Percentiles rank a stretch among this genome's conserved stretches.
Conservation (phyloP, 2,888 invertebrate genomes). For the Platypus cylindrus region DNA sequence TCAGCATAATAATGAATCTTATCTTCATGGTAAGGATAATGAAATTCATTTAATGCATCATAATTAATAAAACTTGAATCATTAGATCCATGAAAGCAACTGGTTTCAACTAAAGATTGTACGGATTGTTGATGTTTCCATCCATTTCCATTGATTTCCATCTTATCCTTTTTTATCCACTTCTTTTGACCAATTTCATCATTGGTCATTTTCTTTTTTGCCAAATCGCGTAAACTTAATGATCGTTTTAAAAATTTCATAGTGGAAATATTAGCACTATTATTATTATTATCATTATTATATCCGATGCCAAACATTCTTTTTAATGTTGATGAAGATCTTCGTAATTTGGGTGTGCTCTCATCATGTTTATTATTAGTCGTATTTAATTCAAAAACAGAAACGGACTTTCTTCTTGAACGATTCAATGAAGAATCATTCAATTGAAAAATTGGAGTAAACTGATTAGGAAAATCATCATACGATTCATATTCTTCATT, state of each 20-base stretch:
- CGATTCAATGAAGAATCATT: slow-evolving; percentile 16
- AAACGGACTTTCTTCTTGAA: slow-evolving; percentile 23
- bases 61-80: slow-evolving; percentile 44
- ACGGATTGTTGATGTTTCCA: slow-evolving; percentile 40
- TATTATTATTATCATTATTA: no score
- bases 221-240: slow-evolving; percentile 29
- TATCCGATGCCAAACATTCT: slow-evolving; percentile 25
- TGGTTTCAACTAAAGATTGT: slow-evolving; percentile 41
- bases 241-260: slow-evolving; percentile 27
- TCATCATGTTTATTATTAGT: slow-evolving; percentile 6
- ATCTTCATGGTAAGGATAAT: no score
- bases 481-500: slow-evolving; percentile 21
- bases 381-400: slow-evolving; percentile 23
- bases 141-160: no score
- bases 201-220: slow-evolving; percentile 21
- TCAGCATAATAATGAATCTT: no score
- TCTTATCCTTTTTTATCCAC: slow-evolving; percentile 28
- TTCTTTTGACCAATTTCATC: no score
- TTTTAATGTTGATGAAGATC: slow-evolving; percentile 26
- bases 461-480: slow-evolving; percentile 19
- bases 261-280: no score
- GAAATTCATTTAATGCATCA: slow-evolving; percentile 38
- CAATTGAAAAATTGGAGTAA: slow-evolving; percentile 16
- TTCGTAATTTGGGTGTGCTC: slow-evolving; percentile 1
- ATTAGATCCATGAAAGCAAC: slow-evolving; percentile 42